A percentile compares a stretch with the other conserved stretches of the same genome.
These are phyloP conservation scores for Ceratina australensis DNA, from an alignment of 1,140 invertebrate genomes.

Conservation along the genomic window DNA sequence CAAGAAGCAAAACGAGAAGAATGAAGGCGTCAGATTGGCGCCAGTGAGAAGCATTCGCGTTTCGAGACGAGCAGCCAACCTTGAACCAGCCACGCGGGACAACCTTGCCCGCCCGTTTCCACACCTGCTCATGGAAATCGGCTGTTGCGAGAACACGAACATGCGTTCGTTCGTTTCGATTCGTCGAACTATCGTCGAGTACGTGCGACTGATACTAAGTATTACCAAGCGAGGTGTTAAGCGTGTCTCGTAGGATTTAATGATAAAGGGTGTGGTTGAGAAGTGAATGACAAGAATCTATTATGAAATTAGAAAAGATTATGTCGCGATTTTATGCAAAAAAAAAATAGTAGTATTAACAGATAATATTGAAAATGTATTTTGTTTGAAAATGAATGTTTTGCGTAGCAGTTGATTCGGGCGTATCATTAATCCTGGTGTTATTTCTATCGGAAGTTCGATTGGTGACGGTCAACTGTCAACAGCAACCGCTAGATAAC, in stretches of 20 bases:
- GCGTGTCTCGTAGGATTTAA: no score
- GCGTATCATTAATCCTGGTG: not conserved
- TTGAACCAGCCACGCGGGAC: slow-evolving; percentile 36
- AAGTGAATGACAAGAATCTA: not conserved
- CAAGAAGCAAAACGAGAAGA: not conserved
- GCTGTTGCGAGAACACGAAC: slow-evolving; percentile 12
- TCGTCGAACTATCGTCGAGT: slow-evolving; percentile 6
- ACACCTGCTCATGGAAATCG: slow-evolving; percentile 19
- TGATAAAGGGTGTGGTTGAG: not conserved
- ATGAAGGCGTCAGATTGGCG: slow-evolving; percentile 45
- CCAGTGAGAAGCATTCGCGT: slow-evolving; percentile 30
- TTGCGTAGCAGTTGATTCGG: not conserved
- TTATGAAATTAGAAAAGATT: not conserved
- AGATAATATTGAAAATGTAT: no score
- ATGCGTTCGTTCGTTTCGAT: slow-evolving; percentile 18
- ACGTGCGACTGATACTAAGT: not conserved
- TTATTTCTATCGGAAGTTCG: not conserved
- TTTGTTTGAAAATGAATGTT: no score
- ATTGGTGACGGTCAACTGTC: not conserved
- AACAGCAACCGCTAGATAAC: not conserved
- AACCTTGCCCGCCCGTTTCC: slow-evolving; percentile 26
- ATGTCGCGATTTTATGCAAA: no score
- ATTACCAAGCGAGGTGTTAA: not conserved
- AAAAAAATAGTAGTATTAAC: no score
- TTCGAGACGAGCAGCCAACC: slow-evolving; percentile 27